These are phyloP conservation scores for Struthidea cinerea DNA, from an alignment of 2,113 vertebrate genomes.

Conservation along the genomic window DNA sequence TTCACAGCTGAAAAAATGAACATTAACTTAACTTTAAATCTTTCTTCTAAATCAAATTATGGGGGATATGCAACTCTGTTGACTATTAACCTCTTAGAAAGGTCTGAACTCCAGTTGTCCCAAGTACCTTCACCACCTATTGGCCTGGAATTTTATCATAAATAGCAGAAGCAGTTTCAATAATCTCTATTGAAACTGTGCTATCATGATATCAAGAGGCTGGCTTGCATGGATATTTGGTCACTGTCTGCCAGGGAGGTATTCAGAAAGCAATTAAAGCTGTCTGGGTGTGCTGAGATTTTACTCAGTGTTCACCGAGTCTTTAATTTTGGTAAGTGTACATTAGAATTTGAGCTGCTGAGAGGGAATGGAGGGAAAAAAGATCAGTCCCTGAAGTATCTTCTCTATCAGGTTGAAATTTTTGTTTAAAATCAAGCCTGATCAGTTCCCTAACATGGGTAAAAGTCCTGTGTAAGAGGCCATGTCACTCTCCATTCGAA, in stretches of 20 bases:
- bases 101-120: neutral
- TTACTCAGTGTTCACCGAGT: neutral
- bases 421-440: neutral
- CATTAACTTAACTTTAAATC: neutral
- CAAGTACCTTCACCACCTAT: neutral
- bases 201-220: neutral
- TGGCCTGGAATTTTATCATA: neutral
- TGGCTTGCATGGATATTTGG: neutral
- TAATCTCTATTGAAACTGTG: neutral
- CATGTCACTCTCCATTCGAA: neutral
- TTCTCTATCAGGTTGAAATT: neutral
- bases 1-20: neutral
- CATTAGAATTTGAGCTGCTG: neutral
- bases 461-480: conserved; percentile 18
- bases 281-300: neutral
- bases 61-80: neutral
- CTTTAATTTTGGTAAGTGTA: neutral
- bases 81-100: neutral
- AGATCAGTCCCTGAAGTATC: neutral
- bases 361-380: neutral
- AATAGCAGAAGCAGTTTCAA: neutral
- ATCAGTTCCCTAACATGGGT: neutral
- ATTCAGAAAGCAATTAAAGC: neutral
- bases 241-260: neutral
- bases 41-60: neutral